Evolutionary conservation across 2,113 vertebrate species (phyloP), one percentile per base, ranked within the genome.

Genomic region (Eclectus roratus): DNA sequence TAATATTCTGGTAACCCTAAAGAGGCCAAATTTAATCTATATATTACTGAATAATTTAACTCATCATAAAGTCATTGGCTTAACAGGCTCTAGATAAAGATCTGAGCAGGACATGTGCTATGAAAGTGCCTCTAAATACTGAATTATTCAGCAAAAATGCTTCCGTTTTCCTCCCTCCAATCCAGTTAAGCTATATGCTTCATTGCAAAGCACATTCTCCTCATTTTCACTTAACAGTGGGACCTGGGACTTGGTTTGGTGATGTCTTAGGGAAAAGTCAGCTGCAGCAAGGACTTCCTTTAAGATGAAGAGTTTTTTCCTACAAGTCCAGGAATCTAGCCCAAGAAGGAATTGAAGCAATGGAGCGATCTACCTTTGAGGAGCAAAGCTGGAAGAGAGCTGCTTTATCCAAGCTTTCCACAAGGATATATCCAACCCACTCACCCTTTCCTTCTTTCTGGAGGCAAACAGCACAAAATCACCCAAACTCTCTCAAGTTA

Each of bases 381-480:
- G 11, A 69, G 8, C 23, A 65, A 77, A 72, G 20, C 24, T 52
- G 52, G 52, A 39, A 69, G n/a, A 31, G 12, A 39, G 8, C 2
- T 2, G 0, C 5, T 58, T 55, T 39, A 29, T 60, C 49, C 58
- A 69, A 47, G 9, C 31, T 71, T 25, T 64, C 68, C 9, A 1
- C 44, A 73, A 35, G 78, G 80, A 6, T 1, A 2, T 33, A 23
- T 28, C 49, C 2, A 1, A 19, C 0, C 1, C 24, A 4, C 28
- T 47, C 7, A 1, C 17, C 43, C n/a, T 21, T 71, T 79, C 37
- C 79, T 64, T 25, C 43, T 43, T 27, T 10, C 29, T 33, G n/a
- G 24, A 47, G 35, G 11, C 60, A 43, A 91, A n/a, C 20, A 65
- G 46, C 77, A 56, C 60, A 58, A 81, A 71, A 12, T 24, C 81